Base-by-base conservation (phyloP, 2,113 vertebrate species). In the Mola mola region DNA sequence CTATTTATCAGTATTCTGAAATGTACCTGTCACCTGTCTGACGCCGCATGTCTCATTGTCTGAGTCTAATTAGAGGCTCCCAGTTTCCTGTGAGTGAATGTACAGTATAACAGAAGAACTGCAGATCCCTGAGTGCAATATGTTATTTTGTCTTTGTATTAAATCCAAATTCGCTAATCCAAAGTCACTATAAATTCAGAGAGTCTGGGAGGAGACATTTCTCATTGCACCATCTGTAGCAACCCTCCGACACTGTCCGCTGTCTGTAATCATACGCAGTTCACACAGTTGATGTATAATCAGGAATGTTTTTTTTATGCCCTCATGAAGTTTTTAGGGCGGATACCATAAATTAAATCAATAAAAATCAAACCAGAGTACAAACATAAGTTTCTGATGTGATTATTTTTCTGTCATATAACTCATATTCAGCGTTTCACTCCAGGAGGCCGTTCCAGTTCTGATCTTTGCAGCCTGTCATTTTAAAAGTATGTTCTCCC, bases 331-430 rank as follows among this genome's bases (percentile, higher is more conserved):
- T 29, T 62, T 41, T 56, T 20, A 8, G 22, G 12, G 15, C 22
- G 24, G 48, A 46, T 48, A 53, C 2, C 26, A 34, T 21, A 4
- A 12, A 66, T 42, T 4, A 22, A 49, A 40, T 42, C 26, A 88
- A 81, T 90, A 78, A 89, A 89, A 59, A 38, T 41, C 36, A 89
- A 59, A 38, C 44, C 36, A 26, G 11, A 43, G 49, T 20, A 28
- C 21, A 9, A 25, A 21, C 43, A 24, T 36, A 25, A 5, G 50
- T 40, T 46, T 75, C 40, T 61, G 4, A 25, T 68, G 62, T 78
- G 51, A 38, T 72, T 65, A 77, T 69, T 81, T 58, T 7, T 4
- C 24, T 6, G 2, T 43, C 38, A 43, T 9, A 16, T 4, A 8
- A 19, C 6, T 12, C 37, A 11, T 8, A 22, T 48, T 56, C 34